Base-by-base conservation (phyloP, 2,113 vertebrate genomes). In the Aphelocoma coerulescens region DNA sequence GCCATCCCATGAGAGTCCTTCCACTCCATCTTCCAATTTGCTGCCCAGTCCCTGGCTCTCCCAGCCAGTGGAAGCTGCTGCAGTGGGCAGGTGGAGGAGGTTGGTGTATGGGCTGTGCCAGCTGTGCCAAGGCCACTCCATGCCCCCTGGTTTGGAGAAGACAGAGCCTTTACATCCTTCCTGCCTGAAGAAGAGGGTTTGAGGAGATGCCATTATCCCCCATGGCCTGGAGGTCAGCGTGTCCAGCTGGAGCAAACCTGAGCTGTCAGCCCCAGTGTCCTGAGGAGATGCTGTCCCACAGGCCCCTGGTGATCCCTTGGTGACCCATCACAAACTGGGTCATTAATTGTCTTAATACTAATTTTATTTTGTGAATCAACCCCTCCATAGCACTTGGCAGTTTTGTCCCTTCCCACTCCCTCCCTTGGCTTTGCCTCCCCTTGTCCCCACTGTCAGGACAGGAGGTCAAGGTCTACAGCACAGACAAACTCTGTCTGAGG, bases 251-350 rank as follows among this genome's bases (percentile, higher is more conserved):
- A 55, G 55, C 51, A 48, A 27, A 51, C 26, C 54, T 32, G 18
- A 7, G 2, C 39, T 22, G 2, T 24, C 57, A 57, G 39, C 21
- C 51, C 33, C 33, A 8, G 33, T 4, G 39, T 3, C 23, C 41
- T 44, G 35, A 24, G 20, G 33, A 77, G 19, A 22, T 0, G 2
- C 32, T 48, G 21, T 37, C 55, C 73, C 4, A 1, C 65, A 57
- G 65, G 19, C 9, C 17, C 0, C 0, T 23, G 16, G 24, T 35
- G 52, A 67, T 10, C 13, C 16, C 16, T 30, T 9, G 2, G 1
- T 33, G 39, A 10, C 41, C 69, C 15, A 5, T 41, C 51, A 41
- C 55, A 43, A n/a, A 39, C 10, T 7, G 8, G 16, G 9, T 26
- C 33, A 52, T 62, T 83, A 39, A 17, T 49, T 48, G 9, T n/a